Evolutionary conservation across 2,113 vertebrate species (phyloP).

Genomic region (Pterocles burchelli): DNA sequence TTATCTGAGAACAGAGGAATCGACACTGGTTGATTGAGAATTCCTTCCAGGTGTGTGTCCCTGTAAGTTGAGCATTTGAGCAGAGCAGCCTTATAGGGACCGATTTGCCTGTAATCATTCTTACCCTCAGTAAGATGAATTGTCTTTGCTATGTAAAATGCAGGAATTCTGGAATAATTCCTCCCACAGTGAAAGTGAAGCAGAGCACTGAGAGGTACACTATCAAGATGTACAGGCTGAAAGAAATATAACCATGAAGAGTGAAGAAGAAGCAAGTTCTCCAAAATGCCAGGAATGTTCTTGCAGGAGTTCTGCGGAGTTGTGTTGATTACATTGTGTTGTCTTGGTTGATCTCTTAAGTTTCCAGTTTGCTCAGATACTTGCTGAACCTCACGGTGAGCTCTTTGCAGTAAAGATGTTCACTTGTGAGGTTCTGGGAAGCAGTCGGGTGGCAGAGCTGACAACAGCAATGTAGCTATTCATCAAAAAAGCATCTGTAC

Average conservation of each 20-base stretch:
- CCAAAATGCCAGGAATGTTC: not conserved
- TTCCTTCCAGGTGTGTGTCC: not conserved
- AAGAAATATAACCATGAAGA: not conserved
- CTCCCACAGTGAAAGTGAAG: not conserved
- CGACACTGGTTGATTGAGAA: not conserved
- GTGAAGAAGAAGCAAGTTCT: not conserved
- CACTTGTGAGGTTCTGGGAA: not conserved
- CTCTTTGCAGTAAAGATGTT: not conserved
- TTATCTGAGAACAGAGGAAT: not conserved
- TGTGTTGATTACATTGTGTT: not conserved
- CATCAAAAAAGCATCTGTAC: not conserved
- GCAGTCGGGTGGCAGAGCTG: not conserved
- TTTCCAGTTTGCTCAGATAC: not conserved
- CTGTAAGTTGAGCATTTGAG: not conserved
- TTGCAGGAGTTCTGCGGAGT: not conserved
- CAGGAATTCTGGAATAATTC: not conserved
- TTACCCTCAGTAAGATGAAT: not conserved
- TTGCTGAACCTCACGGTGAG: not conserved
- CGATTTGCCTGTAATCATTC: not conserved
- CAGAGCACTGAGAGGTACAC: not conserved
- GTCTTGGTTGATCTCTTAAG: not conserved
- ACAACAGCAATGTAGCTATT: not conserved
- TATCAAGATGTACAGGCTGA: not conserved
- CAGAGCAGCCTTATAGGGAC: not conserved
- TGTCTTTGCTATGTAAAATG: not conserved